Conservation (phyloP, 2,888 invertebrate genomes). For the Chaetogeoica ovagalla region DNA sequence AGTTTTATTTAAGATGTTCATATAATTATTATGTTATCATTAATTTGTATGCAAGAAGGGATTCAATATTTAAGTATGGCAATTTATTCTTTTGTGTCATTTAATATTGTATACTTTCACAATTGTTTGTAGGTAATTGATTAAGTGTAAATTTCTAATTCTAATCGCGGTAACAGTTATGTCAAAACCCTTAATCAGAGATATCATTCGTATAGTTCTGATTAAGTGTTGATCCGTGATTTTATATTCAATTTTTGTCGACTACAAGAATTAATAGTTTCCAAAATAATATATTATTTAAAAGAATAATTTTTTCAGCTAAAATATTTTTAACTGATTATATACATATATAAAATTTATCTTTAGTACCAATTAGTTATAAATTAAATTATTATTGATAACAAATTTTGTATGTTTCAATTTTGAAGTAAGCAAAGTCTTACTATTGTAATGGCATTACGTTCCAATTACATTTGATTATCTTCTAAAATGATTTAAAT, state of each 20-base stretch:
- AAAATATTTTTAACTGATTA: conserved; percentile 25
- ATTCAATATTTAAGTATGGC: conserved; percentile 11
- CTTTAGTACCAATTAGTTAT: conserved; percentile 31
- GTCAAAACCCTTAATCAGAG: conserved; percentile 24
- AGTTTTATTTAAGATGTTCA: conserved; percentile 26
- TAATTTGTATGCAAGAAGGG: conserved; percentile 3
- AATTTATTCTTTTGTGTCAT: conserved; percentile 28
- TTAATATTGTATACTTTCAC: conserved; percentile 28
- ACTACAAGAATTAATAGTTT: not conserved
- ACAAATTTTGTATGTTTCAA: conserved; percentile 37
- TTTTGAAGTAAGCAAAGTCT: conserved; percentile 19
- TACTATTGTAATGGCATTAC: conserved; percentile 13
- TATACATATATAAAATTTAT: conserved; percentile 6
- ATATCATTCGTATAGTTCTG: conserved; percentile 3
- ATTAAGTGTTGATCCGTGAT: conserved; percentile 29
- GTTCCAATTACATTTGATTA: conserved; percentile 33
- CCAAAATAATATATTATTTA: not conserved
- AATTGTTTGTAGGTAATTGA: not conserved
- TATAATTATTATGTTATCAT: conserved; percentile 15
- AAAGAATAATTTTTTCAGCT: not conserved
- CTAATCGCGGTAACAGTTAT: not conserved
- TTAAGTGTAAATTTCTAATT: conserved; percentile 9
- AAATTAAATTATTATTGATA: conserved; percentile 27
- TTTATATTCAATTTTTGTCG: not conserved
- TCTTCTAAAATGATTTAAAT: not conserved